Evolutionary conservation across 2,797 vertebrate genomes (phyloP), one percentile per base, ranked within the genome.

Genomic region (Rhabdomys pumilio): DNA sequence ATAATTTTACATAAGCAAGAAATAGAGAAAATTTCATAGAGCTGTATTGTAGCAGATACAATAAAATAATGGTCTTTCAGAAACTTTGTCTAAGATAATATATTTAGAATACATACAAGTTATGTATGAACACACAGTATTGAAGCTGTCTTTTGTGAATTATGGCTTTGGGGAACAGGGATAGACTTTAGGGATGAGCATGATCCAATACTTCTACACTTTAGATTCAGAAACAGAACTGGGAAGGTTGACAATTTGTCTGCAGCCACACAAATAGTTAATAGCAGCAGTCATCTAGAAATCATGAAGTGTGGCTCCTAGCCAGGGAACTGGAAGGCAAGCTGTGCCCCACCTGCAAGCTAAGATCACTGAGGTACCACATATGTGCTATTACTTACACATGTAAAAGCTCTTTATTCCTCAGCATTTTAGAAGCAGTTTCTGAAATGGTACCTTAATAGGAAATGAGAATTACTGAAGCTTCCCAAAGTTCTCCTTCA

Each of bases 381-480:
- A 81, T 38, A 34, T 65, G 59, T 80, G 69, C 79, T 89, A 47
- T 75, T 94, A 65, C 41, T 79, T 55, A 41, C 67, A 69, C 55
- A 55, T 20, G 44, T 89, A 77, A 94, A 94, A 12, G 8, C 34
- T 96, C 34, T 90, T 65, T 92, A 88, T 83, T 94, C 38, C 29
- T 59, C 29, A 65, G 38, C 61, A 84, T 91, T 50, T 29, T 41
- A 82, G 59, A 92, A 91, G n/a, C 61, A 83, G 6, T 93, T 91
- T 95, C 86, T 80, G 75, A 15, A 96, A 57, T 77, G 29, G 24
- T 31, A 7, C 3, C 55, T 19, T 94, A 94, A 91, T 6, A 57
- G 38, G 24, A 41, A 29, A 81, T 73, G 24, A 72, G 67, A 81
- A 73, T 83, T 55, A 86, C 13, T 57, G 63, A 10, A 91, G 47